Evolutionary conservation across 2,888 invertebrate species (phyloP).

Genomic region (Eremobia ochroleuca): DNA sequence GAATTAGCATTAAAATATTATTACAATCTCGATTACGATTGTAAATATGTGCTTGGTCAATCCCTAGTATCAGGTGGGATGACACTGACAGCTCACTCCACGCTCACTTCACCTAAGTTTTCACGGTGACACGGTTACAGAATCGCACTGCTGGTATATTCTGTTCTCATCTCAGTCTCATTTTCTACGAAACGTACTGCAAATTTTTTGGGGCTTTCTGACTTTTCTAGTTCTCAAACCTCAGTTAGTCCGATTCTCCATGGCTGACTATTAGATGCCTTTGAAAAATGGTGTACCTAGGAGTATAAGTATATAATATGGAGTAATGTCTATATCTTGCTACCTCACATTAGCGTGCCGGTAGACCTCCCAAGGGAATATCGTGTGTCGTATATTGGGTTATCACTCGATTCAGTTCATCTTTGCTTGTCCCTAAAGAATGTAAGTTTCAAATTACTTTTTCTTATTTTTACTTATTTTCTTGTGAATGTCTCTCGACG

Average conservation of each 20-base stretch:
- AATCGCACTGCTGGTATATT: no score
- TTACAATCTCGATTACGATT: no score
- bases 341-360: not conserved
- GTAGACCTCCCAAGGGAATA: conserved; percentile 16
- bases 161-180: no score
- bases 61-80: no score
- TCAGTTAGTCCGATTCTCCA: no score
- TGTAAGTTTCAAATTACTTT: conserved; percentile 34
- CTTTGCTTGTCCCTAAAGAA: conserved; percentile 25
- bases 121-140: no score
- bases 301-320: not conserved
- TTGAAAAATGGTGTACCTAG: not conserved
- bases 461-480: not conserved
- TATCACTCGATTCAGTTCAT: conserved; percentile 28
- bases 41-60: no score
- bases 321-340: not conserved
- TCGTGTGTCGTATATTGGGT: conserved; percentile 31
- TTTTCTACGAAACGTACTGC: no score
- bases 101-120: no score
- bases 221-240: not conserved
- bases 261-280: no score
- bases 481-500: not conserved
- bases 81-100: no score
- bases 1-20: no score
- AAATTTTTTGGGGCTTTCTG: not conserved